These are phyloP conservation scores for Semnornis frantzii DNA, from an alignment of 2,113 vertebrate species.

Conservation along the genomic window DNA sequence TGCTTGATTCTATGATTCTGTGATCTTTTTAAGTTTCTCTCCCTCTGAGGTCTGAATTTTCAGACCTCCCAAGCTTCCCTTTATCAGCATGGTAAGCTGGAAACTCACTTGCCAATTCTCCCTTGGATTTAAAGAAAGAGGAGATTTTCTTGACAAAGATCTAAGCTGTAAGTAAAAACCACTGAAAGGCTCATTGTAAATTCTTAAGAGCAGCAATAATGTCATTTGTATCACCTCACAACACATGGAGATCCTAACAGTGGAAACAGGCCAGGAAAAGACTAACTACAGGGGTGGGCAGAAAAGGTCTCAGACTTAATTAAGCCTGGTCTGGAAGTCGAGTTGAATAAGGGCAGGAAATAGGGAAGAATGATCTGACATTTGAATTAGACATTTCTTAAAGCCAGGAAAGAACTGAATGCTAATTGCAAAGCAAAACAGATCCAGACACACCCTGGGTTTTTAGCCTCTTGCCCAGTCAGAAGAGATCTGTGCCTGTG, in stretches of 20 bases:
- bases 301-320: slow-evolving; percentile 50
- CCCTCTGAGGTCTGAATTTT: neutral
- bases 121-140: neutral
- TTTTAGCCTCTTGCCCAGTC: neutral
- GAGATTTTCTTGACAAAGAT: neutral
- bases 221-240: slow-evolving; percentile 31
- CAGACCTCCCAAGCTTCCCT: neutral
- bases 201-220: neutral
- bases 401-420: slow-evolving; percentile 16
- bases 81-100: neutral
- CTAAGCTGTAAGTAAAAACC: neutral
- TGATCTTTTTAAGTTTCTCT: neutral
- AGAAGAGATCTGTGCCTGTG: neutral
- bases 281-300: neutral
- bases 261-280: slow-evolving; percentile 40
- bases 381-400: slow-evolving; percentile 36
- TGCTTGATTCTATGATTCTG: too few relatives aligned
- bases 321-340: slow-evolving; percentile 1
- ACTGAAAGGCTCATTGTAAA: slow-evolving; percentile 7
- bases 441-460: neutral
- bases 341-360: slow-evolving; percentile 50
- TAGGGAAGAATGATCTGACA: slow-evolving; percentile 52
- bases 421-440: neutral
- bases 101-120: neutral
- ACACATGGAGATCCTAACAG: slow-evolving; percentile 17